phyloP scores from a whole-genome alignment of 2,888 invertebrate genomes.

The Drosophila sordidula region DNA sequence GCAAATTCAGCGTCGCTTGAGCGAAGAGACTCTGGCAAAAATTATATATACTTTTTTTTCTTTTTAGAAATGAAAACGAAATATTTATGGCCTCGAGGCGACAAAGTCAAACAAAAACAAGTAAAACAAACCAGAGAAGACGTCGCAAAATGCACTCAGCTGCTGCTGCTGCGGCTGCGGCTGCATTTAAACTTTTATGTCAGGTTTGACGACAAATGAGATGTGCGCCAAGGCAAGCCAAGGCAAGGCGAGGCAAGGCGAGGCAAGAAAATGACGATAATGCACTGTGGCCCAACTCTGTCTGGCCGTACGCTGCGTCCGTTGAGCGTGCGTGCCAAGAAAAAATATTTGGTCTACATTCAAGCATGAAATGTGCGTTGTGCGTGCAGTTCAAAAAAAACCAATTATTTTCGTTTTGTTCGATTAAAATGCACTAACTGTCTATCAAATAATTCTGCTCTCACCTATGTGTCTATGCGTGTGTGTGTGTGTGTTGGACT shows the following conservation, averaged over 20 bases:
- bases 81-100: constrained; percentile 72
- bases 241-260: constrained; percentile 14
- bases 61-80: constrained; percentile 55
- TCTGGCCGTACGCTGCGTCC: constrained; percentile 9
- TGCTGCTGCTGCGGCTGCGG: constrained; percentile 14
- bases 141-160: constrained; percentile 34
- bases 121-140: constrained; percentile 17
- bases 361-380: constrained; percentile 51
- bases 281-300: not conserved
- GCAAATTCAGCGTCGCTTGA: constrained; percentile 41
- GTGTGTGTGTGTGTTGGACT: constrained; percentile 15
- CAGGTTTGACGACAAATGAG: constrained; percentile 65
- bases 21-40: constrained; percentile 37
- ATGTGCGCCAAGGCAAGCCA: constrained; percentile 26
- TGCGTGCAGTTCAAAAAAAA: constrained; percentile 29
- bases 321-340: constrained; percentile 53
- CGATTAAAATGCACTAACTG: constrained; percentile 43
- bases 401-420: constrained; percentile 16
- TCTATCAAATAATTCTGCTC: constrained; percentile 17
- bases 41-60: constrained; percentile 15
- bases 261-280: constrained; percentile 25
- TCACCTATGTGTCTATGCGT: constrained; percentile 7
- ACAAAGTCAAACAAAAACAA: constrained; percentile 48
- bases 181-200: constrained; percentile 62
- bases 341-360: constrained; percentile 48